Conservation (phyloP, 2,888 invertebrate species). For the Bimastos eiseni region DNA sequence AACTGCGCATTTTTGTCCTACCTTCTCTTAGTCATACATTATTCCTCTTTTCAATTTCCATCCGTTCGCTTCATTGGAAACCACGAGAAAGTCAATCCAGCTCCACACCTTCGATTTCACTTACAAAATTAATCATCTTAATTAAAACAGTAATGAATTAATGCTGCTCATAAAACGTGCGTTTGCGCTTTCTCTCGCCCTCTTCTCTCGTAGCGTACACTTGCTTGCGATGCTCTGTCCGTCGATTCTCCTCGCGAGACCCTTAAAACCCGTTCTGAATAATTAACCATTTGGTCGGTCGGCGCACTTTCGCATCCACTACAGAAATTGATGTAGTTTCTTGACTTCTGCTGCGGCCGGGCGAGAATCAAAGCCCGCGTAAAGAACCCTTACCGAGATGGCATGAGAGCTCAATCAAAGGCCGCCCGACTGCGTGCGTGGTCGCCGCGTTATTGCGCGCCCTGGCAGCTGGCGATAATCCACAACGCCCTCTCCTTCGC, state of each 20-base stretch:
- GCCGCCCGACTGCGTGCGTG: not conserved
- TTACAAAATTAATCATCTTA: not conserved
- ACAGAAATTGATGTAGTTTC: not conserved
- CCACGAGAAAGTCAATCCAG: not conserved
- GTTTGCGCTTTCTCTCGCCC: not conserved
- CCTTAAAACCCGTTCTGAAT: constrained; percentile 1
- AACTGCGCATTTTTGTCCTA: too few species aligned
- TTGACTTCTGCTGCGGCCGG: not conserved
- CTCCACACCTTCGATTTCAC: not conserved
- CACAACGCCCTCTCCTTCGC: not conserved
- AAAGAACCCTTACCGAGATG: not conserved
- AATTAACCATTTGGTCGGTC: not conserved
- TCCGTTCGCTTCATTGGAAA: not conserved
- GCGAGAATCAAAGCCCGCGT: not conserved
- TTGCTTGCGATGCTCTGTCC: not conserved
- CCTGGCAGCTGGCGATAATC: not conserved
- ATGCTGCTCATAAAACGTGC: not conserved
- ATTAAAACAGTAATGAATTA: not conserved
- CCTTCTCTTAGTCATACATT: not conserved
- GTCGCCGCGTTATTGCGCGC: not conserved
- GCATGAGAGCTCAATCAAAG: not conserved
- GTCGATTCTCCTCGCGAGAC: not conserved
- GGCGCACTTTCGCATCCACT: not conserved
- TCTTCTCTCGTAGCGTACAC: not conserved
- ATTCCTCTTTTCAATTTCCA: not conserved